Base-by-base conservation (phyloP, 2,113 vertebrate genomes). In the Xenopus laevis region DNA sequence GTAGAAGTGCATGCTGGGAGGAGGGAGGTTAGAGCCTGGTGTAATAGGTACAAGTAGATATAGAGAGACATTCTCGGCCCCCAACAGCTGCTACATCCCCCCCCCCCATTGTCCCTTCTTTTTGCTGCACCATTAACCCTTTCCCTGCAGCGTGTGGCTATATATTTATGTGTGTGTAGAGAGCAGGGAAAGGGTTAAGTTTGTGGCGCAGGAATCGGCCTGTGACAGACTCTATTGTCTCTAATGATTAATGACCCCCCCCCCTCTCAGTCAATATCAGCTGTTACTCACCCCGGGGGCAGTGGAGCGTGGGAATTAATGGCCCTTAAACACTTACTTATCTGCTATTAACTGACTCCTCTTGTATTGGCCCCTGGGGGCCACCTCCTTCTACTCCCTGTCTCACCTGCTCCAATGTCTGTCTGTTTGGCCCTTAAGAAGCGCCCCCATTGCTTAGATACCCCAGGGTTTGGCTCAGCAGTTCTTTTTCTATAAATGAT, bases 11-110 rank as follows among this genome's bases (percentile, higher is more conserved):
- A 20, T 1, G 12, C 17, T 18, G 58, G 13, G 10, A 12, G 17
- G 0, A n/a, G n/a, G n/a, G n/a, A n/a, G n/a, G n/a, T n/a, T n/a
- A n/a, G n/a, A n/a, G n/a, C n/a, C 23, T 27, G 23, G 0, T 4
- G 18, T 47, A 50, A 0, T 1, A 9, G 21, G 40, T 40, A 68
- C 4, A 11, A 0, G 0, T 50, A 40, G 33, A 40, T 15, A n/a
- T 1, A 15, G 13, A 0, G 0, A 10, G 21, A n/a, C 17, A 1
- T 4, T 62, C 17, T 10, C 4, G 53, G 30, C 3, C 30, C 30
- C 30, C 3, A 6, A 33, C 6, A 6, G 30, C 30, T 33, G 30
- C 30, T 33, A 33, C n/a, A n/a, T n/a, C n/a, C n/a, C n/a, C 30
- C 6, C 6, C 3, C 30, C 30, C 30, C 30, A 33, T 3, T 33